Percentiles rank a stretch among this genome's conserved stretches.
phyloP scores from a whole-genome alignment of 37 sponge, comb jelly and placozoan genomes.

The Bolinopsis microptera region DNA sequence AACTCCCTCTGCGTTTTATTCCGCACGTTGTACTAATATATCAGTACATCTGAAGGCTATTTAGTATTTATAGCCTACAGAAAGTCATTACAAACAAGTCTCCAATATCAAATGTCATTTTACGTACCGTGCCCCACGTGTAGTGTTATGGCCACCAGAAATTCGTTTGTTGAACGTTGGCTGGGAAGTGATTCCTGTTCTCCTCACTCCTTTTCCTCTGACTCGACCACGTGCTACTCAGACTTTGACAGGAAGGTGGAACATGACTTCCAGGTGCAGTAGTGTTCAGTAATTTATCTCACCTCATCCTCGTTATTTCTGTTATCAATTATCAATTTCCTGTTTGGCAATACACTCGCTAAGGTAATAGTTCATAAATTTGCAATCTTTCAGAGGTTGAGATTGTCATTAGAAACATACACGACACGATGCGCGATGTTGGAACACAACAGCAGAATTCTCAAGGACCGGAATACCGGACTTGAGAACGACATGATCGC shows the following conservation, averaged over 20 bases:
- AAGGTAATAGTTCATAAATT: no score
- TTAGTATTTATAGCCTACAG: no score
- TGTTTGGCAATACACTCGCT: no score
- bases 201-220: constrained; percentile 6
- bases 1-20: no score
- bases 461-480: constrained; percentile 57
- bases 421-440: constrained; percentile 57
- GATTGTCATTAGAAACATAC: constrained; percentile 32
- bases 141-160: neutral
- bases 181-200: neutral
- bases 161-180: neutral
- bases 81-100: no score
- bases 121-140: no score
- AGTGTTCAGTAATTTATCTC: no score
- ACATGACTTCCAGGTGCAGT: constrained; percentile 11
- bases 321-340: no score
- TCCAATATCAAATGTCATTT: no score
- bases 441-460: constrained; percentile 55
- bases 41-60: no score
- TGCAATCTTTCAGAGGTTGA: constrained; percentile 6
- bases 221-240: neutral
- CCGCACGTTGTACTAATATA: no score
- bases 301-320: no score
- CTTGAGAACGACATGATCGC: constrained; percentile 42
- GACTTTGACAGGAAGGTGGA: constrained; percentile 48